Conservation (phyloP, 1,140 invertebrate genomes). For the Drosophila ambigua region DNA sequence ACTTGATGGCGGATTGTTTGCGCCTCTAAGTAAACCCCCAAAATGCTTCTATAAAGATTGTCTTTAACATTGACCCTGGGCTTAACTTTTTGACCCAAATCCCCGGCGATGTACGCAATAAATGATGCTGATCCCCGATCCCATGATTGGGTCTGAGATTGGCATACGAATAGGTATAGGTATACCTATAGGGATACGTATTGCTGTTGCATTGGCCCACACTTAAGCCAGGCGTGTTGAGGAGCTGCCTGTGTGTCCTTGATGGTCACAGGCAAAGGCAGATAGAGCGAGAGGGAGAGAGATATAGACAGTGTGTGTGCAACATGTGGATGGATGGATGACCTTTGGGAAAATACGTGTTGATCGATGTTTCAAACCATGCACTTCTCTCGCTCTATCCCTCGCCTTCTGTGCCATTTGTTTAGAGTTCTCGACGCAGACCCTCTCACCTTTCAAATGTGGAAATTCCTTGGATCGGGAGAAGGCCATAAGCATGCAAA, state of each 20-base stretch:
- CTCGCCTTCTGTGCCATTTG: constrained; percentile 25
- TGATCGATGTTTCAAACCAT: constrained; percentile 10
- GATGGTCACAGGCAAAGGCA: constrained; percentile 44
- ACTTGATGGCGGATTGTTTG: too few species aligned
- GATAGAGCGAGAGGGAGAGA: constrained; percentile 3
- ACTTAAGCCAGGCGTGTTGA: constrained; percentile 46
- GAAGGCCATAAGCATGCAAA: constrained; percentile 71
- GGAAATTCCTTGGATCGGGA: constrained; percentile 64
- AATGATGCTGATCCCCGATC: neutral
- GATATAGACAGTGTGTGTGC: neutral
- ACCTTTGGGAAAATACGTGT: constrained; percentile 79
- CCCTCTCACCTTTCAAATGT: constrained; percentile 74
- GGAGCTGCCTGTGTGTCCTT: constrained; percentile 13
- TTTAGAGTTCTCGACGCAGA: constrained; percentile 37
- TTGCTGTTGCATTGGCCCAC: constrained; percentile 27
- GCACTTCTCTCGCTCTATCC: constrained; percentile 9
- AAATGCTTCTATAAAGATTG: too few species aligned
- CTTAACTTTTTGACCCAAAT: constrained; percentile 1
- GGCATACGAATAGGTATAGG: neutral
- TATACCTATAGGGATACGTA: neutral
- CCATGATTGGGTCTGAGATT: neutral
- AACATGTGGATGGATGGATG: constrained; percentile 22
- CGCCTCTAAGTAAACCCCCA: too few species aligned
- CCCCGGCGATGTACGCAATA: neutral
- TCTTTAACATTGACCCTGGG: neutral